Conservation (phyloP, 2,113 vertebrate species). For the Lagopus muta region DNA sequence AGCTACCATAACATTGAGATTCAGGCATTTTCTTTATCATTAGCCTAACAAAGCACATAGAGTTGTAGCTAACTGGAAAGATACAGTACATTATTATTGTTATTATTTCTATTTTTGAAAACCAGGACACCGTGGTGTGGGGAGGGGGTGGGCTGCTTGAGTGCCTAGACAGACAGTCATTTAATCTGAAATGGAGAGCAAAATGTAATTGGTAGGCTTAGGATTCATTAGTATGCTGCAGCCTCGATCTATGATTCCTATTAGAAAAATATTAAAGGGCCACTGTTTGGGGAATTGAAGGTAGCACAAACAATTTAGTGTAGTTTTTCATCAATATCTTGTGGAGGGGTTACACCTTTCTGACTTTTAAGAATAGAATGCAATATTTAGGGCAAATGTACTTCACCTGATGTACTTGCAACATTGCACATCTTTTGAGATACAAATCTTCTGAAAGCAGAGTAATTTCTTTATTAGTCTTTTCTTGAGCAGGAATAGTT, state of each 20-base stretch:
- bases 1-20: slow-evolving; percentile 60
- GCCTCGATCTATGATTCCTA: slow-evolving; percentile 51
- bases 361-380: slow-evolving; percentile 7
- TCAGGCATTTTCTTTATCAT: slow-evolving; percentile 72
- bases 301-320: slow-evolving; percentile 61
- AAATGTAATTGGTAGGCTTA: slow-evolving; percentile 68
- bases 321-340: slow-evolving; percentile 46
- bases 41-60: slow-evolving; percentile 69
- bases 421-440: background rate
- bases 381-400: background rate
- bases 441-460: background rate
- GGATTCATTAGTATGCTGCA: slow-evolving; percentile 65
- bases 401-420: background rate
- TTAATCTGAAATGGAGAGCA: slow-evolving; percentile 67
- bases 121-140: background rate
- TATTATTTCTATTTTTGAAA: slow-evolving; percentile 73
- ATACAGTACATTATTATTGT: slow-evolving; percentile 67
- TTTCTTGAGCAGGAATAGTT: slow-evolving; percentile 21
- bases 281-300: slow-evolving; percentile 58
- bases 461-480: slow-evolving; percentile 8
- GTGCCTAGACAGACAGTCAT: slow-evolving; percentile 40
- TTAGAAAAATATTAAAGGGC: slow-evolving; percentile 64
- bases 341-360: background rate
- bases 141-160: background rate
- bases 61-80: slow-evolving; percentile 68